Conservation (phyloP, 2,113 vertebrate species). For the Eurypyga helias region DNA sequence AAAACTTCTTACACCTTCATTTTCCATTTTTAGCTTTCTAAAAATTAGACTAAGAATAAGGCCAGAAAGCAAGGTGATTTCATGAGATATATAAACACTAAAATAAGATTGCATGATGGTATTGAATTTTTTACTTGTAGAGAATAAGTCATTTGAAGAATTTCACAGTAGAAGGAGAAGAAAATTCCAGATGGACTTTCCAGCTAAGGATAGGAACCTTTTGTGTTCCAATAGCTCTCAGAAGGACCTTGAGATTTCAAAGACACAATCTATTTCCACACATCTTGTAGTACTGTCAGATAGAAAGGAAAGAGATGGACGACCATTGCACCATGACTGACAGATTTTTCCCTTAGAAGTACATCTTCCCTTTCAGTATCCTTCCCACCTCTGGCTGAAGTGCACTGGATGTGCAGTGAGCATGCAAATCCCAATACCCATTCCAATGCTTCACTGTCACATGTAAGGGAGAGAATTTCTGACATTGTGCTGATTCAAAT, state of each 20-base stretch:
- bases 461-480: constrained; percentile 16
- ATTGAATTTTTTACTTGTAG: neutral
- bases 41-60: neutral
- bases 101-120: neutral
- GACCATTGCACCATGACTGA: constrained; percentile 24
- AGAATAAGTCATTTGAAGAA: neutral
- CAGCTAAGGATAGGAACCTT: neutral
- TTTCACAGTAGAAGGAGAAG: neutral
- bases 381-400: constrained; percentile 2
- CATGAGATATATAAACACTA: neutral
- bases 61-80: neutral
- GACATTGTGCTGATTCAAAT: constrained; percentile 60
- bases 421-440: constrained; percentile 49
- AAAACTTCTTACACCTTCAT: neutral
- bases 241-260: constrained; percentile 60
- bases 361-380: neutral
- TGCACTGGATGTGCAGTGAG: constrained; percentile 26
- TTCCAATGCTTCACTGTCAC: constrained; percentile 56
- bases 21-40: neutral
- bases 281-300: constrained; percentile 16
- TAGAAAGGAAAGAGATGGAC: neutral
- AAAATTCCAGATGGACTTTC: constrained; percentile 18
- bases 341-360: constrained; percentile 48
- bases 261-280: constrained; percentile 35
- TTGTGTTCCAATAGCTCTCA: neutral